These are phyloP conservation scores for Indri indri DNA, from an alignment of 2,113 vertebrate species.

Conservation along the genomic window DNA sequence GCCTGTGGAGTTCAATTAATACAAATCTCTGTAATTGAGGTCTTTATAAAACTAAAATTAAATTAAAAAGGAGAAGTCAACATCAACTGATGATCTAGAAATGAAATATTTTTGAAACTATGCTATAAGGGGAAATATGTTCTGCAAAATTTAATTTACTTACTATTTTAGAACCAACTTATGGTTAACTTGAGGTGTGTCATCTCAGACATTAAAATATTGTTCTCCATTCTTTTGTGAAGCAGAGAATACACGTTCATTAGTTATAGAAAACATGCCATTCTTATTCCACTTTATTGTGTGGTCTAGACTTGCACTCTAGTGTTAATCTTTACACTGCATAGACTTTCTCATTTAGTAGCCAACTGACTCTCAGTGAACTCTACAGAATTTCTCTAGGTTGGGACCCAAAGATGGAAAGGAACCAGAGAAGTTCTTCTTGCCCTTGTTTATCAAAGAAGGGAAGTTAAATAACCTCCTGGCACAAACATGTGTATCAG, in stretches of 20 bases:
- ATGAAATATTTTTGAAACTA: not conserved
- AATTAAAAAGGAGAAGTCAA: not conserved
- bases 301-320: not conserved
- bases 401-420: not conserved
- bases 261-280: not conserved
- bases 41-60: constrained; percentile 20
- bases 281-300: not conserved
- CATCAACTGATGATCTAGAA: not conserved
- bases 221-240: not conserved
- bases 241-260: not conserved
- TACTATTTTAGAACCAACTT: not conserved
- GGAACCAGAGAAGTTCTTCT: not conserved
- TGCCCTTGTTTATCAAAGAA: not conserved
- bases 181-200: not conserved
- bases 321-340: not conserved
- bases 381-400: not conserved
- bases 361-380: not conserved
- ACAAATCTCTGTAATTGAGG: not conserved
- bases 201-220: not conserved
- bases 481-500: not conserved
- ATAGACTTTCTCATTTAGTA: constrained; percentile 17
- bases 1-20: not conserved
- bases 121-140: not conserved
- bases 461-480: not conserved
- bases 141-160: not conserved